These are phyloP conservation scores for Pseudanteris insignis DNA, from an alignment of 2,888 invertebrate genomes.

Conservation along the genomic window DNA sequence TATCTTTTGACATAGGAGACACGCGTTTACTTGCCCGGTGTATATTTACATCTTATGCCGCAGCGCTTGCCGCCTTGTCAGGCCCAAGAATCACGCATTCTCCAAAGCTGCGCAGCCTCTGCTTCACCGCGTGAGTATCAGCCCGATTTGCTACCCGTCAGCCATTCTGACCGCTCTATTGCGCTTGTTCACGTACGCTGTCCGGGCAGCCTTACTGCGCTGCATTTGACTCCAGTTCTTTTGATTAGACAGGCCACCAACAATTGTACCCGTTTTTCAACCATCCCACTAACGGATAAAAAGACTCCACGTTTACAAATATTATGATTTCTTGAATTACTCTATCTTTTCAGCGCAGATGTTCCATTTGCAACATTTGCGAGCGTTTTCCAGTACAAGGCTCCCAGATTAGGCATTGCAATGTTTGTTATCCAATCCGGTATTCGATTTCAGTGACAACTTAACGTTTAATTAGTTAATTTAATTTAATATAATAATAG, in stretches of 20 bases:
- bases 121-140: conserved; percentile 20
- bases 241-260: conserved; percentile 4
- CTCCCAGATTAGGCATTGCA: too few relatives aligned
- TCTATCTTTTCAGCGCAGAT: too few relatives aligned
- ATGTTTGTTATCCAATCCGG: too few relatives aligned
- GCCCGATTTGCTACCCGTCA: conserved; percentile 20
- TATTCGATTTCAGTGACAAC: too few relatives aligned
- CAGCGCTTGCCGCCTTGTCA: too few relatives aligned
- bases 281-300: too few relatives aligned
- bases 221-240: conserved; percentile 17
- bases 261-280: conserved; percentile 5
- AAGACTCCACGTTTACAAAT: too few relatives aligned
- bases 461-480: too few relatives aligned
- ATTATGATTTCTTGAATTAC: conserved; percentile 13
- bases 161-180: conserved; percentile 15
- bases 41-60: too few relatives aligned
- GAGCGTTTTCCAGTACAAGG: too few relatives aligned
- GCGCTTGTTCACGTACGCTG: conserved; percentile 2
- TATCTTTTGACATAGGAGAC: conserved; percentile 59
- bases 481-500: too few relatives aligned
- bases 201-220: not conserved
- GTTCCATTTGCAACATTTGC: too few relatives aligned
- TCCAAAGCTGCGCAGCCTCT: conserved; percentile 13
- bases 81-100: conserved; percentile 5
- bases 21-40: conserved; percentile 49